Conservation (phyloP, 1,140 invertebrate species). For the Sycophaga agraensis region DNA sequence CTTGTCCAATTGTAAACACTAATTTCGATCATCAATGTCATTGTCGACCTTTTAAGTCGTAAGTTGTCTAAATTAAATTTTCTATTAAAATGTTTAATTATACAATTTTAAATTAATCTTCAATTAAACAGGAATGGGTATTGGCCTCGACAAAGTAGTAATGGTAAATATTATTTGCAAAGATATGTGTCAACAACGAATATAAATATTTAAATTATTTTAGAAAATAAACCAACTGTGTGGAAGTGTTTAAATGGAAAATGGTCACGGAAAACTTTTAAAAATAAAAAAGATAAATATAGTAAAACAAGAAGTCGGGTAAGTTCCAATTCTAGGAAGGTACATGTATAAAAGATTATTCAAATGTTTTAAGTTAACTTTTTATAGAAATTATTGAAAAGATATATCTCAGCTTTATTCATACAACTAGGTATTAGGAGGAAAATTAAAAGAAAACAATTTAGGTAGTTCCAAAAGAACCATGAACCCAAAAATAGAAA, state of each 20-base stretch:
- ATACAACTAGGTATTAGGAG: constrained; percentile 41
- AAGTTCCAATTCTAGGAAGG: constrained; percentile 34
- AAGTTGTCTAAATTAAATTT: not conserved
- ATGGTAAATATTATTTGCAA: constrained; percentile 7
- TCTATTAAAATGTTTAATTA: not conserved
- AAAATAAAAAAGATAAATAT: constrained; percentile 34
- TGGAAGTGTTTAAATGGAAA: constrained; percentile 35
- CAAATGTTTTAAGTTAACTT: too few species aligned
- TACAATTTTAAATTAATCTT: not conserved
- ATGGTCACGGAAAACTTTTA: constrained; percentile 30
- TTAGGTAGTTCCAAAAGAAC: too few species aligned
- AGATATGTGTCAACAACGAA: not conserved
- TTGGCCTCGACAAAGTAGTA: not conserved
- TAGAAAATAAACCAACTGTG: constrained; percentile 15
- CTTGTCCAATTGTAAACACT: not conserved
- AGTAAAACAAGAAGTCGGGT: constrained; percentile 29
- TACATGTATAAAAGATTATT: too few species aligned
- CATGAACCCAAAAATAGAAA: too few species aligned
- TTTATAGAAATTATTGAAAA: too few species aligned
- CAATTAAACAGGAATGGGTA: not conserved
- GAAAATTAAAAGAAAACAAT: too few species aligned
- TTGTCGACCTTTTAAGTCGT: constrained; percentile 9
- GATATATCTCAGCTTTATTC: too few species aligned
- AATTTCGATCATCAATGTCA: not conserved
- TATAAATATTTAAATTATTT: not conserved